A percentile compares a stretch with the other conserved stretches of the same genome.
These are phyloP conservation scores for Picus viridis DNA, from an alignment of 2,797 vertebrate genomes.

Conservation along the genomic window DNA sequence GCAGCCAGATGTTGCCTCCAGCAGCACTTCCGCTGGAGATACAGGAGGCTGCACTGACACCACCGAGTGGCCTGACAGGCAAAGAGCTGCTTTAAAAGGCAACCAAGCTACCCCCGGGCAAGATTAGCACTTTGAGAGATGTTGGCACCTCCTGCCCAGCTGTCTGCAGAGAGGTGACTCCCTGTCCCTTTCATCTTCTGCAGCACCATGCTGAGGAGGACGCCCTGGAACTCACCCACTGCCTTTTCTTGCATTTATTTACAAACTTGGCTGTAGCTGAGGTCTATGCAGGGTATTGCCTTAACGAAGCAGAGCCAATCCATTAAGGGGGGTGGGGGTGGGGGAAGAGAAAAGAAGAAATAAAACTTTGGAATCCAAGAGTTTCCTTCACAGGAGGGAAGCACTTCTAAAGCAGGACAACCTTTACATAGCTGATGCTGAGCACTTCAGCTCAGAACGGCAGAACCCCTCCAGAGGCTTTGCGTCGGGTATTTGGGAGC, in stretches of 20 bases:
- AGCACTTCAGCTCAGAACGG: not conserved
- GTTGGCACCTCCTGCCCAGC: not conserved
- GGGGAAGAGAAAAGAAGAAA: not conserved
- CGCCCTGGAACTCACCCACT: not conserved
- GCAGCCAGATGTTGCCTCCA: not conserved
- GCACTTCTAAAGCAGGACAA: not conserved
- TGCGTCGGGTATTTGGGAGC: not conserved
- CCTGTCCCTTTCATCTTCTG: not conserved
- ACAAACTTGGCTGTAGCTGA: not conserved
- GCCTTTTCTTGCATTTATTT: not conserved
- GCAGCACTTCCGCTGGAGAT: not conserved
- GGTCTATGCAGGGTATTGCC: not conserved
- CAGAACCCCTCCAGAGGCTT: not conserved
- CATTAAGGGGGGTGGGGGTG: not conserved
- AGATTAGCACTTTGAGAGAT: not conserved
- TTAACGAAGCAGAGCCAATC: not conserved
- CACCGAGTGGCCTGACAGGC: not conserved
- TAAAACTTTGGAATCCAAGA: not conserved
- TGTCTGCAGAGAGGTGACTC: not conserved
- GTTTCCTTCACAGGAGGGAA: not conserved
- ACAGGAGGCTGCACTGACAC: not conserved
- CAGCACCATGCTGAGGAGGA: accelerated
- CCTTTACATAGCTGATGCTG: not conserved
- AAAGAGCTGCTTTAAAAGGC: not conserved
- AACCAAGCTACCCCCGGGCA: not conserved